A percentile compares a stretch with the other conserved stretches of the same genome.
Conservation (phyloP, 1,140 invertebrate species). For the Stegodyphus dumicola region DNA sequence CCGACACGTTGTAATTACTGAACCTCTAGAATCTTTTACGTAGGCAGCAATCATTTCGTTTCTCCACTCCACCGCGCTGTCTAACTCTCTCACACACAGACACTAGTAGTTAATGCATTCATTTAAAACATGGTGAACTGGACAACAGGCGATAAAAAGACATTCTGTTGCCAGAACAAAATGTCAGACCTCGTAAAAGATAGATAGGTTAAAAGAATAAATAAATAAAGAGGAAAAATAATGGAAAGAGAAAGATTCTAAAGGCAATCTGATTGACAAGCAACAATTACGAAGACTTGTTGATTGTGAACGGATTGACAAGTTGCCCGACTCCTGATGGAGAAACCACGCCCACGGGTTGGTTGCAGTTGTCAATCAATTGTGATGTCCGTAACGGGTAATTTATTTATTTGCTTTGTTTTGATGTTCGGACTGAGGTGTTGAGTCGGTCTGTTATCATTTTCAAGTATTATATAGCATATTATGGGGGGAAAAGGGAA, state of each 20-base stretch:
- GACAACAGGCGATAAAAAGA: slow-evolving; percentile 40
- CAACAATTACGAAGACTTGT: slow-evolving; percentile 46
- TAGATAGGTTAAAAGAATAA: slow-evolving; percentile 1
- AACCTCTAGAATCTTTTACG: not conserved
- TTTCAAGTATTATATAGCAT: too few relatives aligned
- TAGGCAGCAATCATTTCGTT: too few relatives aligned
- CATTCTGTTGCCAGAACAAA: slow-evolving; percentile 26
- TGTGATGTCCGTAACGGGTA: not conserved
- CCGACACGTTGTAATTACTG: slow-evolving; percentile 47
- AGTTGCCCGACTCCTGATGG: slow-evolving; percentile 28
- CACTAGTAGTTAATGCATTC: not conserved
- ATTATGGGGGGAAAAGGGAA: too few relatives aligned
- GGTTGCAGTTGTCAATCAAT: slow-evolving; percentile 18
- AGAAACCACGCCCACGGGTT: slow-evolving; percentile 1
- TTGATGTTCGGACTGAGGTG: not conserved
- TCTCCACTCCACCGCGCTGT: too few relatives aligned
- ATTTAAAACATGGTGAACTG: too few relatives aligned
- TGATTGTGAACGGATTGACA: slow-evolving; percentile 46
- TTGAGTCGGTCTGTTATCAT: too few relatives aligned
- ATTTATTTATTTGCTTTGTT: not conserved
- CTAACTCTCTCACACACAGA: too few relatives aligned
- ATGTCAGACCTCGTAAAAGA: slow-evolving; percentile 31
- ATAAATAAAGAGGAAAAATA: not conserved
- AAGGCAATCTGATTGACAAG: slow-evolving; percentile 33
- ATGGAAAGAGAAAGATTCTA: not conserved